phyloP scores from a whole-genome alignment of 1,140 invertebrate genomes.

The Caenorhabditis brenneri region DNA sequence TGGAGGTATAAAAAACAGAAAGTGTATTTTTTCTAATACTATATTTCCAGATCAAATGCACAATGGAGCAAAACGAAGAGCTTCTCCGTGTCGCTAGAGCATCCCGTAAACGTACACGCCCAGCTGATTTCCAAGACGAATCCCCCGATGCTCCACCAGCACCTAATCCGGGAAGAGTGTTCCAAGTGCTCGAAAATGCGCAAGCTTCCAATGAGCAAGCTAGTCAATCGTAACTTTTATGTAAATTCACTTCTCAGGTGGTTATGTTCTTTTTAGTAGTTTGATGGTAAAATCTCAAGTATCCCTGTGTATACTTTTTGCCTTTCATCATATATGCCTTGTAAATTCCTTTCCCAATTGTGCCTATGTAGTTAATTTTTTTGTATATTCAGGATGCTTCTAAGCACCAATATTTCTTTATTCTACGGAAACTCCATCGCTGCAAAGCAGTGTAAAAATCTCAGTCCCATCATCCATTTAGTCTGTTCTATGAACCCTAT shows the following conservation, averaged over 20 bases:
- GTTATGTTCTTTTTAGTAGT: too few relatives aligned
- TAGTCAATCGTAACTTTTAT: background rate
- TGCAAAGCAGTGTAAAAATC: too few relatives aligned
- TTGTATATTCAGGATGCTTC: too few relatives aligned
- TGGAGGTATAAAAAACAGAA: background rate
- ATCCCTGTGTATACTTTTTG: too few relatives aligned
- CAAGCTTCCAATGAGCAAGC: background rate
- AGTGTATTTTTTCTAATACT: background rate
- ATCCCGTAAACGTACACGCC: background rate
- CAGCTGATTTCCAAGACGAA: constrained; percentile 1
- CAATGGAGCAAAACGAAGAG: constrained; percentile 23
- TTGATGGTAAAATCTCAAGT: too few relatives aligned
- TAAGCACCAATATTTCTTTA: too few relatives aligned
- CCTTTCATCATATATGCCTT: too few relatives aligned
- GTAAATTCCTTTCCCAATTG: too few relatives aligned
- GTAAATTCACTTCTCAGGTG: background rate
- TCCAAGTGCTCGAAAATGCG: background rate
- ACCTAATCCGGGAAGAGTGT: background rate
- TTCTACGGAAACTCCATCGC: too few relatives aligned
- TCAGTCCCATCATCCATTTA: too few relatives aligned
- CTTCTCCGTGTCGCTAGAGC: background rate
- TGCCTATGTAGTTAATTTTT: too few relatives aligned
- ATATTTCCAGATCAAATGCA: background rate
- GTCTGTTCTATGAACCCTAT: too few relatives aligned
- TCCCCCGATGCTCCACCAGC: background rate